Base-by-base conservation (phyloP, 92 coral and sea anemone species). In the Epizoanthus scotinus region DNA sequence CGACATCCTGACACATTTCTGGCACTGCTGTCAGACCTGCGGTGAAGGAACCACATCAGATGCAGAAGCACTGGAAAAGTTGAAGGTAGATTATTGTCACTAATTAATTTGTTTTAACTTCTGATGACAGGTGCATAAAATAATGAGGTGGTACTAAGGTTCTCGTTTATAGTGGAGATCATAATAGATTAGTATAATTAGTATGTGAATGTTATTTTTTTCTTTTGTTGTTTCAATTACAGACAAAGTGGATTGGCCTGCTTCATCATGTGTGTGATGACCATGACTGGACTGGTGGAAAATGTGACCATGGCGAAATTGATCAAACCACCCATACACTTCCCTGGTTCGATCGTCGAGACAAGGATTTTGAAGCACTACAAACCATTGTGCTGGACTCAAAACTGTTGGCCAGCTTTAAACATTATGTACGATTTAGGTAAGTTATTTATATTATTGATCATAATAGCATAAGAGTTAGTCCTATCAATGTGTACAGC, bases 361-460 rank as follows among this genome's bases (percentile, higher is more conserved):
- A 63, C n/a, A 53, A 78, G 36, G 91, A 87, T 40, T 88, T 78
- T 27, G 83, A 66, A 21, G 85, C 91, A 24, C 27, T 88, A 19
- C 91, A 79, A 62, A 61, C 81, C 55, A 47, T 88, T 28, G 27
- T 84, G 56, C 24, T 84, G 12, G 88, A 88, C 24, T 78, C 75
- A 1, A 44, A 63, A 44, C 84, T 83, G 15, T 84, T 88, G 25
- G 77, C 66, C 21, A 88, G 81, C 57, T 71, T 87, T 66, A 60
- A 72, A 65, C 85, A 84, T 52, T 87, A 83, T 71, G 85, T 75
- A 0, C 73, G 87, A 3, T 87, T 87, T 59, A 87, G 91, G 91
- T 84, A 36, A 65, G 53, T 53, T 75, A 21, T 62, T 59, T 57
- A 44, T 27, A 71, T 50, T 20, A 50, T 28, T 25, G 18, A 28